Evolutionary conservation across 2,888 invertebrate species (phyloP).

Genomic region (Spatulosminthurus flaviceps): DNA sequence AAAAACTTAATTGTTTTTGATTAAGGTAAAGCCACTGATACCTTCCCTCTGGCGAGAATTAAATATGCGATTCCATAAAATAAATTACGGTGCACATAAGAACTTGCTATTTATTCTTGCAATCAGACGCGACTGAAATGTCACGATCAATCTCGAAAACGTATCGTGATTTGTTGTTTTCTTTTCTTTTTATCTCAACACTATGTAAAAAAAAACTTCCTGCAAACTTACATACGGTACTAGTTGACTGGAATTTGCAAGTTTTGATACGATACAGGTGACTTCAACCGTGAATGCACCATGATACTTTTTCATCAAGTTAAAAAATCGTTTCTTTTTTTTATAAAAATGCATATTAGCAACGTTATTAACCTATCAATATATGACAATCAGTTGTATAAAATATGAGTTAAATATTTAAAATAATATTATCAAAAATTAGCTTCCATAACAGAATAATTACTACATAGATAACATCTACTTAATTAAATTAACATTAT

Average conservation of each 20-base stretch:
- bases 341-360: neutral
- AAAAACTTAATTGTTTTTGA: neutral
- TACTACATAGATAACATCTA: slow-evolving; percentile 17
- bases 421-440: slow-evolving; percentile 4
- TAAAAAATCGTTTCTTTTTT: neutral
- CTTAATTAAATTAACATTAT: slow-evolving; percentile 13
- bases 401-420: neutral
- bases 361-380: neutral
- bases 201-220: too few species aligned
- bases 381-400: neutral
- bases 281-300: neutral
- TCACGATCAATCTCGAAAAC: neutral
- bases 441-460: neutral
- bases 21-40: too few species aligned
- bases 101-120: neutral
- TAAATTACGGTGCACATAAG: neutral
- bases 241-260: neutral
- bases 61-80: neutral
- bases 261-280: too few species aligned
- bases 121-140: neutral
- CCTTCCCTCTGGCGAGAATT: neutral
- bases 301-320: neutral
- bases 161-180: neutral
- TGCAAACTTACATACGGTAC: neutral
- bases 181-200: neutral